These are phyloP conservation scores for Ceratosolen fusciceps DNA, from an alignment of 1,140 invertebrate species.

Conservation along the genomic window DNA sequence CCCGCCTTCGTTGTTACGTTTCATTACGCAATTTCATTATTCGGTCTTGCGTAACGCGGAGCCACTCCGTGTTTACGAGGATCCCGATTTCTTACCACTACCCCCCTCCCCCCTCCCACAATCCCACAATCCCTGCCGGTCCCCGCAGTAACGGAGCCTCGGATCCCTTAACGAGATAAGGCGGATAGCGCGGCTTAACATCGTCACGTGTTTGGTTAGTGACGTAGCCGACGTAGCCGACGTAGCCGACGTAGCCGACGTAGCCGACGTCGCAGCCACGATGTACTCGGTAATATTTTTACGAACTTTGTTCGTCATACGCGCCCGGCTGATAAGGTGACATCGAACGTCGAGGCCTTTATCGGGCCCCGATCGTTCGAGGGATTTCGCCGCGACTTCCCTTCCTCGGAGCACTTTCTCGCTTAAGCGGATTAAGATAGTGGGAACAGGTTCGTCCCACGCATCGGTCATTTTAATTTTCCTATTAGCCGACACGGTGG, in stretches of 20 bases:
- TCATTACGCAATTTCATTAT: slow-evolving; percentile 1
- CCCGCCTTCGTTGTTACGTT: not conserved
- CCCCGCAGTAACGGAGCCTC: too few species aligned
- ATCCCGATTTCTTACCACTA: too few species aligned
- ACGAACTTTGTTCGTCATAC: too few species aligned
- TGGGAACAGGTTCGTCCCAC: slow-evolving; percentile 33
- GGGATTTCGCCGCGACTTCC: slow-evolving; percentile 28
- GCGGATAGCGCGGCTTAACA: too few species aligned
- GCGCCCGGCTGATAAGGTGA: slow-evolving; percentile 3
- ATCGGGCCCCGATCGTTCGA: slow-evolving; percentile 24
- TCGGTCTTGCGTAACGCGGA: not conserved
- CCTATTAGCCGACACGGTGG: not conserved
- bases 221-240: too few species aligned
- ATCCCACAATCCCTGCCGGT: too few species aligned
- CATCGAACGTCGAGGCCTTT: not conserved
- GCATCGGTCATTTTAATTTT: not conserved
- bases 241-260: too few species aligned
- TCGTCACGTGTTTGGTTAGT: too few species aligned
- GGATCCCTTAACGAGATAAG: too few species aligned
- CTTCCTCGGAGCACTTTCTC: slow-evolving; percentile 11
- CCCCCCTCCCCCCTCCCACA: too few species aligned
- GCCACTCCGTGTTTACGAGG: not conserved
- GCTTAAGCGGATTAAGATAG: slow-evolving; percentile 39
- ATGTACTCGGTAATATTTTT: too few species aligned
- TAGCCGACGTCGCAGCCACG: too few species aligned